Evolutionary conservation across 2,888 invertebrate genomes (phyloP).

Genomic region (Ernsta delagoae): DNA sequence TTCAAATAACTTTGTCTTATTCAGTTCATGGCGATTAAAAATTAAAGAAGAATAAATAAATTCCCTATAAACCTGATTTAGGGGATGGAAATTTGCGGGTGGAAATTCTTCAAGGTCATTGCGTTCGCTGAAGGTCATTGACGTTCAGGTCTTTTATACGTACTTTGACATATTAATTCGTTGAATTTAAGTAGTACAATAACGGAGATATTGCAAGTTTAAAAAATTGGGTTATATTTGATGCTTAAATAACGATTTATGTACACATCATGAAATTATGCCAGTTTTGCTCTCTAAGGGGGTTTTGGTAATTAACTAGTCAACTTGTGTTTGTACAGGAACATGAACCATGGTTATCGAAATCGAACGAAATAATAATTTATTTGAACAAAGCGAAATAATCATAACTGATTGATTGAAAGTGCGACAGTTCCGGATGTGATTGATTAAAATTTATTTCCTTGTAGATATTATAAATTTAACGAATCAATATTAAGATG

Average conservation of each 20-base stretch:
- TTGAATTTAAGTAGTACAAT: neutral
- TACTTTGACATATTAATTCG: neutral
- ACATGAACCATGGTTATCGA: neutral
- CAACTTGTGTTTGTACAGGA: neutral
- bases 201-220: no score
- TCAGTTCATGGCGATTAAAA: no score
- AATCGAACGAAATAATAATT: neutral
- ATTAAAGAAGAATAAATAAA: no score
- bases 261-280: neutral
- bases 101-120: neutral
- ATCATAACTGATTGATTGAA: neutral
- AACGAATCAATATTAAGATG: no score
- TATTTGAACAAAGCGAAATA: neutral
- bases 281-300: neutral
- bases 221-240: no score
- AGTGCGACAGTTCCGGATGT: no score
- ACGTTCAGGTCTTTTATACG: neutral
- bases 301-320: neutral
- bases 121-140: neutral
- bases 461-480: no score
- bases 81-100: neutral
- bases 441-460: neutral
- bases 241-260: no score
- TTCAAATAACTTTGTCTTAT: no score
- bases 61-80: no score